Percentiles rank a stretch among this genome's conserved stretches.
phyloP scores from a whole-genome alignment of 2,113 vertebrate genomes.

The Lepidothrix coronata region DNA sequence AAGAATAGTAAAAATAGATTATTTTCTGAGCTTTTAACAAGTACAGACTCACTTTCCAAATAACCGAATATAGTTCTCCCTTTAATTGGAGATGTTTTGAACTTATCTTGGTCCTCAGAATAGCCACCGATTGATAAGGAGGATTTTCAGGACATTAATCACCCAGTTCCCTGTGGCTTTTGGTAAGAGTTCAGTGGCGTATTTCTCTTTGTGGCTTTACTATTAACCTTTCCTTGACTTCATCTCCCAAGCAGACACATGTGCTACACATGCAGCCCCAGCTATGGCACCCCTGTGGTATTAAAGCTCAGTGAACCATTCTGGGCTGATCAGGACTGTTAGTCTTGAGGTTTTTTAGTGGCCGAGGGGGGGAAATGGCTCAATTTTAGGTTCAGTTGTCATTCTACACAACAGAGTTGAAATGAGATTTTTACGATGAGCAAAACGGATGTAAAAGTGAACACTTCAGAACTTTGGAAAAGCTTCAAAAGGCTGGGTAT shows the following conservation, averaged over 20 bases:
- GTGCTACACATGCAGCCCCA: not conserved
- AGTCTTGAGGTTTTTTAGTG: not conserved
- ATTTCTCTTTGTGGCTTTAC: not conserved
- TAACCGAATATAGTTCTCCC: not conserved
- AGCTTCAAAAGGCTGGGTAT: not conserved
- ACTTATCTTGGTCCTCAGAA: not conserved
- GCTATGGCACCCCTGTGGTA: fast-evolving
- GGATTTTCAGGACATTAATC: slow-evolving; percentile 4
- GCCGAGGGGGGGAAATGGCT: not conserved
- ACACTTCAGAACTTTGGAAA: not conserved
- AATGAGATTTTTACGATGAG: not conserved
- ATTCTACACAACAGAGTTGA: not conserved
- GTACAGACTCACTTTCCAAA: not conserved
- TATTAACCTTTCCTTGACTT: not conserved
- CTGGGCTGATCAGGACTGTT: not conserved
- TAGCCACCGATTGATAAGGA: not conserved
- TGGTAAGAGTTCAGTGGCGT: not conserved
- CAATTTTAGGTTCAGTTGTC: not conserved
- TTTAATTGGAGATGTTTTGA: slow-evolving; percentile 2
- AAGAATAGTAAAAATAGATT: not conserved
- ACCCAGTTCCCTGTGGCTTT: not conserved
- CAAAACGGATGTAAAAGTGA: not conserved
- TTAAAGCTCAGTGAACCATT: not conserved
- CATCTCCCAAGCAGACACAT: not conserved
- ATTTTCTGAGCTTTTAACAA: not conserved